These are phyloP conservation scores for Neocrepidodera transversa DNA, from an alignment of 2,888 invertebrate genomes.

Conservation along the genomic window DNA sequence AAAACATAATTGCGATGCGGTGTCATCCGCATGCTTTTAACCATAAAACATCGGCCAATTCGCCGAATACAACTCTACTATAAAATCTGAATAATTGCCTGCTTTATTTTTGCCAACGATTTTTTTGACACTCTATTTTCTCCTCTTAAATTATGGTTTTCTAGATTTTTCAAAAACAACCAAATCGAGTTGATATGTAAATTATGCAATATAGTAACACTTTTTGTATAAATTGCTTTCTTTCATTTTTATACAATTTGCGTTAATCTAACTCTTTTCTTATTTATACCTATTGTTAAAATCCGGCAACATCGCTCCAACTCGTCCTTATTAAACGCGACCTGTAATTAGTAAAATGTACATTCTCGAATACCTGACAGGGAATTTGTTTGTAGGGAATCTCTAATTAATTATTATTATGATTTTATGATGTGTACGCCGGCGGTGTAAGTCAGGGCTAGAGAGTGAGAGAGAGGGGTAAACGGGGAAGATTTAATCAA, in stretches of 20 bases:
- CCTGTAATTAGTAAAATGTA: constrained; percentile 21
- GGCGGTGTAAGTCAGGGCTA: not conserved
- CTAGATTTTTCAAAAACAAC: too few relatives aligned
- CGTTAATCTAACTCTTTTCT: too few relatives aligned
- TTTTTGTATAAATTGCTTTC: too few relatives aligned
- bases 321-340: constrained; percentile 19
- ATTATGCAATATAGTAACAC: too few relatives aligned
- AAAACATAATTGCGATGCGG: constrained; percentile 54
- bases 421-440: constrained; percentile 22
- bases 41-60: constrained; percentile 55
- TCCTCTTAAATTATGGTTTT: not conserved
- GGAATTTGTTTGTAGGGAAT: constrained; percentile 24
- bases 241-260: too few relatives aligned
- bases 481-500: not conserved
- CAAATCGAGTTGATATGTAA: too few relatives aligned
- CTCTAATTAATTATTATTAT: constrained; percentile 27
- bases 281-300: too few relatives aligned
- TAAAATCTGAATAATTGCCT: constrained; percentile 45
- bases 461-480: not conserved
- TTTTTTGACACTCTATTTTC: constrained; percentile 3
- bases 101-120: constrained; percentile 27
- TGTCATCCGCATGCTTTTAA: constrained; percentile 55
- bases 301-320: constrained; percentile 9
- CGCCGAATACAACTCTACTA: constrained; percentile 47
- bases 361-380: constrained; percentile 18